phyloP scores from a whole-genome alignment of 2,113 vertebrate genomes.

The Clarias magur region DNA sequence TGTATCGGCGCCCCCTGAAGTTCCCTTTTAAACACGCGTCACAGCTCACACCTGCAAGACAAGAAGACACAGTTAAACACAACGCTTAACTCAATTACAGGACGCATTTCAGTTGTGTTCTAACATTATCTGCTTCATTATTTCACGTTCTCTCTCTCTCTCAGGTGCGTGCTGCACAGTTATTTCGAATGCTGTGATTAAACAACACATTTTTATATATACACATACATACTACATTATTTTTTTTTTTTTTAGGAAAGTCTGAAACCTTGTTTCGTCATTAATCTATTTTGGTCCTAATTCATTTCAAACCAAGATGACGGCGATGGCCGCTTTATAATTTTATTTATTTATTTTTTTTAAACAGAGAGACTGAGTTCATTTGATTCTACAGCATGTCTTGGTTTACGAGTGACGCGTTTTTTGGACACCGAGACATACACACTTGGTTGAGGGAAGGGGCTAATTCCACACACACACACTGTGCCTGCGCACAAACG shows the following conservation, averaged over 20 bases:
- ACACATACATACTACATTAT: too few relatives aligned
- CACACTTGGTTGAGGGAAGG: too few relatives aligned
- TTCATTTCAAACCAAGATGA: neutral
- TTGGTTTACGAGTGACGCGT: too few relatives aligned
- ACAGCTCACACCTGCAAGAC: slow-evolving; percentile 95
- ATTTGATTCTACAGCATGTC: too few relatives aligned
- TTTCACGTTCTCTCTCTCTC: too few relatives aligned
- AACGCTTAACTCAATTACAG: neutral
- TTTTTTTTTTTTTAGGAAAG: too few relatives aligned
- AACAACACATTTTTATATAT: neutral
- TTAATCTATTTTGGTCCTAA: neutral
- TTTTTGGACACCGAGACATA: too few relatives aligned
- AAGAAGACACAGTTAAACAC: slow-evolving; percentile 36
- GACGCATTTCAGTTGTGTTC: neutral
- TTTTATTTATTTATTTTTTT: too few relatives aligned
- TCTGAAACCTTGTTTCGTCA: neutral
- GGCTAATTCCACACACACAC: too few relatives aligned
- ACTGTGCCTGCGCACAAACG: too few relatives aligned
- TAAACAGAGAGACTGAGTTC: too few relatives aligned
- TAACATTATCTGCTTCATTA: neutral
- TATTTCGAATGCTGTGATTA: neutral
- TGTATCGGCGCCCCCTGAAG: slow-evolving; percentile 95
- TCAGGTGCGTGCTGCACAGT: neutral
- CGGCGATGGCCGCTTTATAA: too few relatives aligned
- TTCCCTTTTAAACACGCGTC: slow-evolving; percentile 99